These are phyloP conservation scores for Leuciscus waleckii DNA, from an alignment of 2,797 vertebrate species.

Conservation along the genomic window DNA sequence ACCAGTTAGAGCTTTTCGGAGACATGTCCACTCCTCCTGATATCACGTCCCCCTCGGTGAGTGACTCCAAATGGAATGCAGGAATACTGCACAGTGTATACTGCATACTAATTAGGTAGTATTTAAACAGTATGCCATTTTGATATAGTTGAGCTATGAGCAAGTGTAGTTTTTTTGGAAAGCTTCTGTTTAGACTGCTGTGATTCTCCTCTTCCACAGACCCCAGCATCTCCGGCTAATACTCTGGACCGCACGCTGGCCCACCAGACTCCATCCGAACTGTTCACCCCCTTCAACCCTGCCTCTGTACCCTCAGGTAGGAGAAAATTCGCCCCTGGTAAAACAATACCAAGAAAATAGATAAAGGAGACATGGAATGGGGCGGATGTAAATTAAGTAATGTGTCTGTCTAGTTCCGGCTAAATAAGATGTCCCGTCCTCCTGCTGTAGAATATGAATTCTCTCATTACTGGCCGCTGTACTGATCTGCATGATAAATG, in stretches of 20 bases:
- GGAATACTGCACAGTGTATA: neutral
- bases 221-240: conserved; percentile 97
- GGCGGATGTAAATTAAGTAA: conserved; percentile 38
- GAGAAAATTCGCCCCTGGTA: conserved; percentile 57
- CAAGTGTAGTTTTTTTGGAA: neutral
- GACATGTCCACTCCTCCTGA: conserved; percentile 99
- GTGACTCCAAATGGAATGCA: conserved; percentile 64
- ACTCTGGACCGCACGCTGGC: conserved; percentile 91
- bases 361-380: conserved; percentile 32
- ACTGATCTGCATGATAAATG: conserved; percentile 46
- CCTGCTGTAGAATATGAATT: conserved; percentile 53
- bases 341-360: conserved; percentile 16
- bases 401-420: conserved; percentile 44
- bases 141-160: neutral
- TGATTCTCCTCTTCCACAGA: conserved; percentile 75
- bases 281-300: conserved; percentile 93
- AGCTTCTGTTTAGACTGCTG: neutral
- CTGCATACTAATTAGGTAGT: neutral
- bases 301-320: conserved; percentile 99
- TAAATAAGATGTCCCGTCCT: conserved; percentile 48
- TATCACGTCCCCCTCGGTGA: conserved; percentile 98
- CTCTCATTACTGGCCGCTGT: conserved; percentile 53
- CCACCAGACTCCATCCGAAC: conserved; percentile 90
- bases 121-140: neutral
- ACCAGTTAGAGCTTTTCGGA: conserved; percentile 98